phyloP scores from a whole-genome alignment of 2,113 vertebrate species.

The Clarias magur region DNA sequence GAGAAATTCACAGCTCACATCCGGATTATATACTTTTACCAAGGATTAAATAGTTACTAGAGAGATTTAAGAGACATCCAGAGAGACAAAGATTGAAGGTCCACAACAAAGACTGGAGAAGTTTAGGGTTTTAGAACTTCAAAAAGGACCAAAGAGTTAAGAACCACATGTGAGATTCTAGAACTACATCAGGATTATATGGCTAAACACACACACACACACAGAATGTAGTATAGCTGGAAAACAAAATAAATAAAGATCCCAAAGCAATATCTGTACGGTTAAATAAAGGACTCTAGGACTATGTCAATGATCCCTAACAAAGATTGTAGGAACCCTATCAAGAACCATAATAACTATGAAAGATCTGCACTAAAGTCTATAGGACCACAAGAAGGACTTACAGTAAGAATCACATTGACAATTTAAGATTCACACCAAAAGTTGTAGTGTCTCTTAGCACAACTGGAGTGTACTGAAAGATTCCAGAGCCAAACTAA shows the following conservation, averaged over 20 bases:
- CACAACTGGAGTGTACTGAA: neutral
- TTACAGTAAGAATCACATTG: neutral
- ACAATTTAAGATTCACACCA: neutral
- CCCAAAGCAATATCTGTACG: neutral
- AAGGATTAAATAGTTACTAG: neutral
- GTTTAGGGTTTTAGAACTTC: neutral
- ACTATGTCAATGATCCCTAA: neutral
- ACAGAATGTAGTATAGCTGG: neutral
- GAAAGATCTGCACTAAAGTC: neutral
- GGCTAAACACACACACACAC: neutral
- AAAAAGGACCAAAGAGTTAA: neutral
- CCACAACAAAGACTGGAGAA: neutral
- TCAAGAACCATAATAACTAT: neutral
- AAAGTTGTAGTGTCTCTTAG: neutral
- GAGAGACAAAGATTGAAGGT: neutral
- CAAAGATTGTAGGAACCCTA: neutral
- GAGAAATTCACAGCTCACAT: neutral
- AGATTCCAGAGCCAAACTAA: neutral
- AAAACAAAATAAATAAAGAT: neutral
- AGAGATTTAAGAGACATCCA: neutral
- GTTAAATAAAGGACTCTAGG: neutral
- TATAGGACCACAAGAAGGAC: neutral
- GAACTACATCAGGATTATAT: neutral
- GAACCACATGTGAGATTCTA: neutral
- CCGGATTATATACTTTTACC: neutral